These are phyloP conservation scores for Petrolisthes manimaculis DNA, from an alignment of 2,888 invertebrate genomes.

Conservation along the genomic window DNA sequence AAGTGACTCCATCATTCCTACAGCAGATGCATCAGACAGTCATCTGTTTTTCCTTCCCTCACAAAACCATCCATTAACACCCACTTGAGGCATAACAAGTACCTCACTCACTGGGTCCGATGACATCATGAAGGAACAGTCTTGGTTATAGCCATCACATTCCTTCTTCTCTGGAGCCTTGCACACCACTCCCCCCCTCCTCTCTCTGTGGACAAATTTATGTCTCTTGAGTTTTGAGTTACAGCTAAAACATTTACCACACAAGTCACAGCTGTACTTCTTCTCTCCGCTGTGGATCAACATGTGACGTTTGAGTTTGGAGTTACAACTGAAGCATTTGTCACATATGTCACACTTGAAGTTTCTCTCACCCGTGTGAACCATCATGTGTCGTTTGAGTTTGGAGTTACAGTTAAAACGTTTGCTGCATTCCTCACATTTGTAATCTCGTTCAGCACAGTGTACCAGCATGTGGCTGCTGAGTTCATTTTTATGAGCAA, in stretches of 20 bases:
- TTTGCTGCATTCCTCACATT: slow-evolving; percentile 40
- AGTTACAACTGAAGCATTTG: slow-evolving; percentile 77
- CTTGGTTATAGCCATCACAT: slow-evolving; percentile 18
- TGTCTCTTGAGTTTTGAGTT: slow-evolving; percentile 39
- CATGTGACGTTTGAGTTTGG: slow-evolving; percentile 37
- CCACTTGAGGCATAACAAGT: slow-evolving; percentile 25
- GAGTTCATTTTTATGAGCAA: slow-evolving; percentile 27
- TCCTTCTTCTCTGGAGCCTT: not conserved
- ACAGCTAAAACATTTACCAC: slow-evolving; percentile 79
- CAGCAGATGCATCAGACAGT: not conserved
- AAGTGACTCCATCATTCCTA: too few species aligned
- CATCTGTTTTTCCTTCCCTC: not conserved
- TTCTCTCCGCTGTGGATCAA: slow-evolving; percentile 21
- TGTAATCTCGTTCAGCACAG: slow-evolving; percentile 37
- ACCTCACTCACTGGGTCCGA: slow-evolving; percentile 32
- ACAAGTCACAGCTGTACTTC: slow-evolving; percentile 73
- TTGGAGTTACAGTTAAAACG: slow-evolving; percentile 47
- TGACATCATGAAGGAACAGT: slow-evolving; percentile 38
- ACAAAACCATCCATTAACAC: slow-evolving; percentile 7
- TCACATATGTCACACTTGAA: slow-evolving; percentile 87
- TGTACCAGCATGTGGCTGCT: slow-evolving; percentile 46
- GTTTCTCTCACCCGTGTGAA: slow-evolving; percentile 73
- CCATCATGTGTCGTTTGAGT: slow-evolving; percentile 40
- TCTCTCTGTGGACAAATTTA: too few species aligned
- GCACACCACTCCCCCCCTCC: not conserved